A percentile compares a stretch with the other conserved stretches of the same genome.
These are phyloP conservation scores for Balaeniceps rex DNA, from an alignment of 2,113 vertebrate species.

Conservation along the genomic window DNA sequence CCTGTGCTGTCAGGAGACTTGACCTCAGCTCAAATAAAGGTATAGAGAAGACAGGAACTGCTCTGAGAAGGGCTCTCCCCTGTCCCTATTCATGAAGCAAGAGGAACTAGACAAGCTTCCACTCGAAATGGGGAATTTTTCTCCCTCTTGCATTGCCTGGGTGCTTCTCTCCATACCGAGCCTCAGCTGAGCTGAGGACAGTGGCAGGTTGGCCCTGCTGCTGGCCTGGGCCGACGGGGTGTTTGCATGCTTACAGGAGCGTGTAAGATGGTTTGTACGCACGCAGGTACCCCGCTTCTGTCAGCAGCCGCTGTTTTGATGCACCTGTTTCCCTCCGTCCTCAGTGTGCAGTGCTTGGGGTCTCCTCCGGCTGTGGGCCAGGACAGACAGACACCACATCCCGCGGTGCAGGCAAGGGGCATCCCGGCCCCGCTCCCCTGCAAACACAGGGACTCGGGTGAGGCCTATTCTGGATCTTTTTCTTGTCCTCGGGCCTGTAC, in stretches of 20 bases:
- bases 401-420: fast-evolving
- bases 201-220: background rate
- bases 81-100: background rate
- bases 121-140: background rate
- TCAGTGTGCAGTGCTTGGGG: no score
- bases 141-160: background rate
- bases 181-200: background rate
- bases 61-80: background rate
- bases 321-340: no score
- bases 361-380: no score
- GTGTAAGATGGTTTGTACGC: background rate
- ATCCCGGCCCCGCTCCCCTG: background rate
- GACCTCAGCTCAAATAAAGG: background rate
- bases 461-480: fast-evolving
- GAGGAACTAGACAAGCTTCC: background rate
- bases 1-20: no score
- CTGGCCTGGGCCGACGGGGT: fast-evolving
- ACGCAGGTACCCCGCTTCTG: fast-evolving
- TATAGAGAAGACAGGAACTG: background rate
- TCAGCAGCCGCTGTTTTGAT: fast-evolving
- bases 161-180: background rate
- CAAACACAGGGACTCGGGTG: background rate
- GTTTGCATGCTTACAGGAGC: fast-evolving
- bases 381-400: background rate
- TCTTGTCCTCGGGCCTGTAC: no score